Conservation (phyloP, 2,797 vertebrate species). For the Danio choprae region DNA sequence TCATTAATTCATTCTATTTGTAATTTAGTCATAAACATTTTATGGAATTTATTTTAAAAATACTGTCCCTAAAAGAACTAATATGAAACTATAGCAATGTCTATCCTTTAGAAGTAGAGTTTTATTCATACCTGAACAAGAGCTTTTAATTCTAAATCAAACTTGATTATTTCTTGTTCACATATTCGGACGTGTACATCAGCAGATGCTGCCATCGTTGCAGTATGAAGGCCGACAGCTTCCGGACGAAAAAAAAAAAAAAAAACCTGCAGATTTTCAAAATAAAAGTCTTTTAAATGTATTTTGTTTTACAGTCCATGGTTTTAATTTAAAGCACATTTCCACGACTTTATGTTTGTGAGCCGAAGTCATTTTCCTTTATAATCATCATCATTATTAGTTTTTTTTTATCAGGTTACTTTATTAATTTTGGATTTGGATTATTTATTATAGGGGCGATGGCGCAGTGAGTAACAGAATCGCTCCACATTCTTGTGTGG, state of each 20-base stretch:
- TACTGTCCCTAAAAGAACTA: neutral
- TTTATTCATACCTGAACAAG: constrained; percentile 87
- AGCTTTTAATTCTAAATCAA: constrained; percentile 95
- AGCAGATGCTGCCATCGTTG: constrained; percentile 80
- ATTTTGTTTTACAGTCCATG: too few species aligned
- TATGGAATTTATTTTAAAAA: neutral
- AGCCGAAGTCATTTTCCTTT: too few species aligned
- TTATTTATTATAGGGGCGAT: too few species aligned
- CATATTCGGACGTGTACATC: constrained; percentile 89
- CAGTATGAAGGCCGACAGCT: neutral
- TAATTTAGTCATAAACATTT: constrained; percentile 2
- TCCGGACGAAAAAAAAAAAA: neutral
- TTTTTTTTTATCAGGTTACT: too few species aligned
- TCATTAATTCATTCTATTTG: neutral
- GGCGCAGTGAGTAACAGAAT: too few species aligned
- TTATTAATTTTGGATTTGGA: too few species aligned
- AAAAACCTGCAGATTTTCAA: neutral
- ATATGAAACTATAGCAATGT: neutral
- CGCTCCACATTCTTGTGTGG: too few species aligned
- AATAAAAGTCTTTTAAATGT: constrained; percentile 39
- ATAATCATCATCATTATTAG: too few species aligned
- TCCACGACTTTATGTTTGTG: too few species aligned
- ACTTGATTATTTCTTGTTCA: constrained; percentile 92
- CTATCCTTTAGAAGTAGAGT: neutral
- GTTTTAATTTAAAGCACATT: too few species aligned